Evolutionary conservation across 2,113 vertebrate species (phyloP), one percentile per base, ranked within the genome.

Genomic region (Herpailurus yagouaroundi): DNA sequence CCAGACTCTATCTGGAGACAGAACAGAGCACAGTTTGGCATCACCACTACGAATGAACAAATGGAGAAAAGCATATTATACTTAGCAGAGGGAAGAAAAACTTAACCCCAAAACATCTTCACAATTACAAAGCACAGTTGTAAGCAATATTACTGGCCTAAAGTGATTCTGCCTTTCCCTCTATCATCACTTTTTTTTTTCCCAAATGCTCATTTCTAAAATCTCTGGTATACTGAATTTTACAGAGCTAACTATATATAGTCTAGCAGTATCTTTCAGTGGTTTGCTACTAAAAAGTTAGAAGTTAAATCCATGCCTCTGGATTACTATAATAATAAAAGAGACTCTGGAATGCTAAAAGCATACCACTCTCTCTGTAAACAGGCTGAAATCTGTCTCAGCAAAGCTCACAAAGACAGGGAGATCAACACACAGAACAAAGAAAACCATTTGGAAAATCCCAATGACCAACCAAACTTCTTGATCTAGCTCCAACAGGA

Each of bases 401-500:
- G 45, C 41, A 95, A 96, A 95, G 83, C 38, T 90, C 63, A 89
- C 73, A 97, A 88, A 91, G 68, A 86, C 52, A 97, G 41, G 63
- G 27, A 85, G 63, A 94, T 21, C 82, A 89, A 94, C 68, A 91
- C 13, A 95, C 14, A 90, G 66, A 94, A 97, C 74, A 95, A 95
- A 97, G 36, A 95, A 96, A 96, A 50, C 57, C 66, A 95, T 87
- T 36, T 97, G 85, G 82, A 96, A 96, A 96, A 94, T 79, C 48
- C 77, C 95, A 86, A 7, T 48, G 55, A 91, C 88, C 66, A 83
- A 80, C 64, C 84, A 94, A 94, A 85, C 63, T 95, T 95, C 68
- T 81, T 96, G 55, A 97, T 38, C 29, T 23, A 80, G 79, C 33
- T 96, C 71, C 93, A 94, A 88, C 89, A 91, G 91, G 52, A 80